Evolutionary conservation across 2,888 invertebrate genomes (phyloP), one percentile per base, ranked within the genome.

Genomic region (Acleris sparsana): DNA sequence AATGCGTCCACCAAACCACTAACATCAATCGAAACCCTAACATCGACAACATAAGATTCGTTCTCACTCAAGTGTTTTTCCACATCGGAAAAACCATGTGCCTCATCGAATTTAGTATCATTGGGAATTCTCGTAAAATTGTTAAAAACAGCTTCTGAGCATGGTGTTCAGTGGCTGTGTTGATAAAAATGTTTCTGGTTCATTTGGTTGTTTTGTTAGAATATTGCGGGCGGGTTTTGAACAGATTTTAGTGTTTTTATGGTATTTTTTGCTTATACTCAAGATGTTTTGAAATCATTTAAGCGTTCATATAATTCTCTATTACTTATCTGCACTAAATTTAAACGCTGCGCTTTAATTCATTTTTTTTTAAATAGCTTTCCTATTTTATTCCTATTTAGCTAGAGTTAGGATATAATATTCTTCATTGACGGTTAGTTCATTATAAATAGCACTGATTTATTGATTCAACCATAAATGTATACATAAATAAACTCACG

Each of bases 61-160:
- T 44, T 65, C 55, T 61, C 44, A 44, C 9, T 29, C 5, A 44
- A 61, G 20, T 25, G 20, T n/a, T 48, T 33, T 11, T 25, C 29
- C 3, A 17, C 33, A 64, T 43, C 33, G 39, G 55, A 55, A 56
- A 60, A 60, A 65, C 20, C n/a, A 11, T 61, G 51, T 65, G 60
- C 55, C 60, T 60, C 65, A 51, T 61, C 55, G 65, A 55, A 51
- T 56, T 39, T 18, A 56, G 60, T 61, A 49, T 60, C 51, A 55
- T 55, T 55, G 60, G 51, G 53, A 53, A 48, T 59, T 56, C 53
- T 53, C 60, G 60, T 65, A 56, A 65, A 65, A 51, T 61, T 61
- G 44, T 61, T 65, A 55, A 55, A 61, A 51, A 56, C 65, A 44
- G 55, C 18, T 29, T 7, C 29, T 33, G 60, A 65, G n/a, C 60